Conservation (phyloP, 2,888 invertebrate species). For the Clistopyga incitator region DNA sequence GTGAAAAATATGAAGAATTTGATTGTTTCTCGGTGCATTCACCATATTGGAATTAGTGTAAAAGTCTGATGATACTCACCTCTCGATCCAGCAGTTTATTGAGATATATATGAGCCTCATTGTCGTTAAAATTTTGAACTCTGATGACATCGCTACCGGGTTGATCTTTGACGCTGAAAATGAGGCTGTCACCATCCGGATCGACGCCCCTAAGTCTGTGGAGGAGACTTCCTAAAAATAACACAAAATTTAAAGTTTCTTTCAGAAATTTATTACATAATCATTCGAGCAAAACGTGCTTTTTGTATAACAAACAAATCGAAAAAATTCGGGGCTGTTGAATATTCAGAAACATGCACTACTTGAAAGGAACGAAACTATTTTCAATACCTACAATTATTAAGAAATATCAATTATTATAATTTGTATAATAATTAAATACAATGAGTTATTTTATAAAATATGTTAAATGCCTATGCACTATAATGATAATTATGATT, state of each 20-base stretch:
- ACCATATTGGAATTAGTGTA: background rate
- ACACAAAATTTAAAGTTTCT: background rate
- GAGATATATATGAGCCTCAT: conserved; percentile 94
- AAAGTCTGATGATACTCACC: conserved; percentile 84
- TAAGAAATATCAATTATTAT: too few species aligned
- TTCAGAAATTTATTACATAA: conserved; percentile 10
- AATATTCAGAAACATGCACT: background rate
- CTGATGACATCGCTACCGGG: conserved; percentile 93
- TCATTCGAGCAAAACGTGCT: conserved; percentile 17
- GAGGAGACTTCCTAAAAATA: conserved; percentile 90
- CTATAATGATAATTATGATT: too few species aligned
- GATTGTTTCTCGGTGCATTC: background rate
- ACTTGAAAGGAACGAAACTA: background rate
- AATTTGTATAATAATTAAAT: too few species aligned
- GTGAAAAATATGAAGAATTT: background rate
- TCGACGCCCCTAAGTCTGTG: conserved; percentile 93
- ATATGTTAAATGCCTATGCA: too few species aligned
- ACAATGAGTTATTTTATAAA: too few species aligned
- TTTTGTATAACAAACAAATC: background rate
- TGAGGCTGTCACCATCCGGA: conserved; percentile 93
- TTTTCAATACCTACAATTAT: too few species aligned
- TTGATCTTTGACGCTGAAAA: conserved; percentile 93
- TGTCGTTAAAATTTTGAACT: conserved; percentile 92
- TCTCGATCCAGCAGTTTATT: conserved; percentile 96
- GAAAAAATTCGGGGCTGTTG: background rate